These are phyloP conservation scores for Leucopsar rothschildi DNA, from an alignment of 2,113 vertebrate species.

Conservation along the genomic window DNA sequence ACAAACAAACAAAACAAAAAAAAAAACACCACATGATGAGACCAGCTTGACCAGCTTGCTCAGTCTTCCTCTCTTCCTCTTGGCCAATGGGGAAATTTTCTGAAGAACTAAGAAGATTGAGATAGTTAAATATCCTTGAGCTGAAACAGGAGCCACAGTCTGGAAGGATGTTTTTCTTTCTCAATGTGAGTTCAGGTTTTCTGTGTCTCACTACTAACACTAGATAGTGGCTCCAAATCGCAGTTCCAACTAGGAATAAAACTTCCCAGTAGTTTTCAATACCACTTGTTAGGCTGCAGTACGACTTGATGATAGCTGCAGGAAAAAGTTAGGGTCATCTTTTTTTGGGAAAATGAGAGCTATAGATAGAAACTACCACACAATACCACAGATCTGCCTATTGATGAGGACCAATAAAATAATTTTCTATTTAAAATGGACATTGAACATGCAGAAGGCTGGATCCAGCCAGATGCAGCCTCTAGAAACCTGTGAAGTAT, in stretches of 20 bases:
- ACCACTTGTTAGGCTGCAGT: background rate
- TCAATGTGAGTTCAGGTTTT: background rate
- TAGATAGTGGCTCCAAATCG: background rate
- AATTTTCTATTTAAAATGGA: background rate
- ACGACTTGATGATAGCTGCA: background rate
- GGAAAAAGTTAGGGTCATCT: background rate
- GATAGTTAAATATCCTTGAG: background rate
- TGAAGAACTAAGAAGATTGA: background rate
- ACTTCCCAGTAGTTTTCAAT: background rate
- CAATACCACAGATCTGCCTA: background rate
- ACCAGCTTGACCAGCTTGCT: too few relatives aligned
- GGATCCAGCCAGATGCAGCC: background rate
- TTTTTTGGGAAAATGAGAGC: background rate
- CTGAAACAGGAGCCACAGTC: background rate
- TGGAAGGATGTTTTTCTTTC: background rate
- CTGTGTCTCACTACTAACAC: fast-evolving
- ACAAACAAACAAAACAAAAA: background rate
- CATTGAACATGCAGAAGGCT: background rate
- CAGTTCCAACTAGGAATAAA: background rate
- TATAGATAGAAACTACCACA: background rate
- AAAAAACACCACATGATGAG: too few relatives aligned
- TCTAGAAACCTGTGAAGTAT: background rate
- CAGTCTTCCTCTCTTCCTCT: background rate
- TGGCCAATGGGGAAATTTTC: background rate
- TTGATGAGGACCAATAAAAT: background rate